Conservation (phyloP, 2,888 invertebrate species). For the Byasa hedistus region DNA sequence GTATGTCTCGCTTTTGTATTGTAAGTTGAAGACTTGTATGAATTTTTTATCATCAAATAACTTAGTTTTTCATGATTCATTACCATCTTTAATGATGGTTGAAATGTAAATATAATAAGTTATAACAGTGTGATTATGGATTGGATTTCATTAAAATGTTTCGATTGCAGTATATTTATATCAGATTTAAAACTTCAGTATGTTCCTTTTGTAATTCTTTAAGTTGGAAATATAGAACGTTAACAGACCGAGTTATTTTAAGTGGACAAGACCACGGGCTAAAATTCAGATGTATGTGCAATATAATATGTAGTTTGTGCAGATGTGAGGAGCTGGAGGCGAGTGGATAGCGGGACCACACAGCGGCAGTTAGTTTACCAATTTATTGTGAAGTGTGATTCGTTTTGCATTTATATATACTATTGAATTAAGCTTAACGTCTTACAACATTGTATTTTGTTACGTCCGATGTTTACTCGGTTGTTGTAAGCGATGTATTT, state of each 20-base stretch:
- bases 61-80: too few species aligned
- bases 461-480: neutral
- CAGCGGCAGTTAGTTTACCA: slow-evolving; percentile 29
- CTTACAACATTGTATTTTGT: slow-evolving; percentile 31
- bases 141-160: too few species aligned
- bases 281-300: neutral
- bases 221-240: neutral
- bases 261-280: neutral
- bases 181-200: too few species aligned
- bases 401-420: slow-evolving; percentile 32
- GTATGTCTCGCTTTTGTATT: too few species aligned
- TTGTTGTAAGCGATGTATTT: neutral
- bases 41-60: too few species aligned
- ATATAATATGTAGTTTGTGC: neutral
- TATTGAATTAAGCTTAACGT: slow-evolving; percentile 32
- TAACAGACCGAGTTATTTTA: neutral
- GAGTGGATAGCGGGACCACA: slow-evolving; percentile 27
- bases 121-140: too few species aligned
- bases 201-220: too few species aligned
- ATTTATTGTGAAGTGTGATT: slow-evolving; percentile 30
- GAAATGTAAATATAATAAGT: too few species aligned
- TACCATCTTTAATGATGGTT: too few species aligned
- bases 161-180: too few species aligned
- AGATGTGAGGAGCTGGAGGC: slow-evolving; percentile 1
- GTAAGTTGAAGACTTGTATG: too few species aligned